Base-by-base conservation (phyloP, 2,113 vertebrate species). In the Terrapene triunguis region DNA sequence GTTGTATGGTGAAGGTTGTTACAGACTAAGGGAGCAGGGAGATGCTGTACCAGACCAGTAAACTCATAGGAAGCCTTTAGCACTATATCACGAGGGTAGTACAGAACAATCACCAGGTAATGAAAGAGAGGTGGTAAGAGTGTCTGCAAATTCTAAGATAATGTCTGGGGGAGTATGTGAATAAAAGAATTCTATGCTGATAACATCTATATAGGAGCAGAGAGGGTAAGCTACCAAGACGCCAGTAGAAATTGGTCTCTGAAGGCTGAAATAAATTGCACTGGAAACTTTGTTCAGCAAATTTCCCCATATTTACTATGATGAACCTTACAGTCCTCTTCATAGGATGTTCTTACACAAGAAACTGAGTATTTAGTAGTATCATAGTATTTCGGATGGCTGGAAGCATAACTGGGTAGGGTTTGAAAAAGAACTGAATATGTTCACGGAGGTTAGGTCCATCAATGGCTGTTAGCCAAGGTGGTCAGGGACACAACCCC, bases 61-160 rank as follows among this genome's bases (percentile, higher is more conserved):
- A 90, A 79, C 53, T 83, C 0, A 7, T 9, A 25, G 51, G 78
- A 91, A 92, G 90, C 93, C 65, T 87, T 54, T 47, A 91, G 74
- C 12, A 0, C 29, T 53, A 14, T 78, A 11, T 93, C 89, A 32
- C 90, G 80, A 11, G 94, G 80, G 85, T 86, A 1, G 0, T 84
- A 44, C 90, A 27, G 72, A 82, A 72, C 47, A 51, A 48, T 76
- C 86, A 74, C 87, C 78, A 83, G 35, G 5, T 1, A 1, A 74
- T 62, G 29, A 38, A 74, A 82, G 92, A 96, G 83, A 82, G 38
- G 62, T 93, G 90, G 85, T 91, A 92, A 94, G 95, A 95, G 95
- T 88, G 95, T 57, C 87, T 93, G 96, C 90, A 72, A 62, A 90
- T 90, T n/a, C 72, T 55, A 47, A 25, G 87, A 53, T 82, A 57